Evolutionary conservation across 92 coral and sea anemone genomes (phyloP).

Genomic region (Epizoanthus rinbou): DNA sequence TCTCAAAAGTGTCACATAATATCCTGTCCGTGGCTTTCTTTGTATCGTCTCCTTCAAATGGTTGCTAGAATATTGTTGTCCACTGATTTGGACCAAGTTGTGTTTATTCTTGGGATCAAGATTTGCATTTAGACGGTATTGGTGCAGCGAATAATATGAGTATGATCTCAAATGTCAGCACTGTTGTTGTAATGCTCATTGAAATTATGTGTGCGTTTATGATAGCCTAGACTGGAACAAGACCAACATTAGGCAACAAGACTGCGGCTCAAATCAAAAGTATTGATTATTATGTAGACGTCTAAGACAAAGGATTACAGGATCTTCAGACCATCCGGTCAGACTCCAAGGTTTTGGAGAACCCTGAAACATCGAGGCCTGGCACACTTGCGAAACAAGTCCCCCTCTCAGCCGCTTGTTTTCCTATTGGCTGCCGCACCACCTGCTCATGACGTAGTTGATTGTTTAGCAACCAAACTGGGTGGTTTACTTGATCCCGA

Average conservation of each 20-base stretch:
- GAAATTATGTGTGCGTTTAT: background rate
- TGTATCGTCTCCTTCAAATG: conserved; percentile 55
- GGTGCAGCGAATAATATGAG: too few species aligned
- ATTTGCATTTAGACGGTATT: too few species aligned
- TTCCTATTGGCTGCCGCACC: conserved; percentile 78
- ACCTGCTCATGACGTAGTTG: conserved; percentile 60
- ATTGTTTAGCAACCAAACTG: conserved; percentile 79
- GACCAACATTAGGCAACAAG: background rate
- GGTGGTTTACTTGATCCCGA: conserved; percentile 57
- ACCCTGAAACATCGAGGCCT: conserved; percentile 62
- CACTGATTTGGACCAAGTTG: conserved; percentile 45
- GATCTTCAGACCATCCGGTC: conserved; percentile 61
- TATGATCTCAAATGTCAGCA: too few species aligned
- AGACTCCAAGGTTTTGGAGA: conserved; percentile 72
- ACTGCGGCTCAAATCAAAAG: too few species aligned
- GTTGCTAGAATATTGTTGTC: conserved; percentile 19
- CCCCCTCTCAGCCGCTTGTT: conserved; percentile 79
- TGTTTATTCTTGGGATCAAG: conserved; percentile 50
- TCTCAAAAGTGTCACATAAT: conserved; percentile 46
- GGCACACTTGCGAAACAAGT: conserved; percentile 63
- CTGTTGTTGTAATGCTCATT: background rate
- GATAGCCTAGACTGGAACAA: background rate
- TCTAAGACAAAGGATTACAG: conserved; percentile 56
- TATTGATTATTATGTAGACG: conserved; percentile 47
- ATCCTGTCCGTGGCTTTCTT: conserved; percentile 63